A percentile compares a stretch with the other conserved stretches of the same genome.
phyloP scores from a whole-genome alignment of 2,797 vertebrate genomes.

The Iguana delicatissima region DNA sequence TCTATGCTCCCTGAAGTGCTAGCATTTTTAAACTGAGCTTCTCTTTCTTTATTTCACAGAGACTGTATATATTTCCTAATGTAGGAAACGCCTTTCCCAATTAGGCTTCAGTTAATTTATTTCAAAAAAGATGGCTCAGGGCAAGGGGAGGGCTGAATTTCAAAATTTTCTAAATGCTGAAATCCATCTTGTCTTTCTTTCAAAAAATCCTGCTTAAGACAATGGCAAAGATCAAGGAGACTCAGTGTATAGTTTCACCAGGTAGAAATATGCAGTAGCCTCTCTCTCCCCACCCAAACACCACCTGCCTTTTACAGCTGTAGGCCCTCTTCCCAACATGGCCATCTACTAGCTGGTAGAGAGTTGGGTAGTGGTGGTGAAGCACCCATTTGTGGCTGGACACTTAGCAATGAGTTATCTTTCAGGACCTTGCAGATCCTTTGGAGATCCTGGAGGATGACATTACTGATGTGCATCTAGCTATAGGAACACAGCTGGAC shows the following conservation, averaged over 20 bases:
- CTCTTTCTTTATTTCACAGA: neutral
- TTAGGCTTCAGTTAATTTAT: neutral
- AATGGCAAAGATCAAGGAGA: neutral
- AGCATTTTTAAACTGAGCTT: accelerated
- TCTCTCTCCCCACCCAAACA: neutral
- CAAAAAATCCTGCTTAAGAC: neutral
- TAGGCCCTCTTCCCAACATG: no score
- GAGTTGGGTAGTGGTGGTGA: no score
- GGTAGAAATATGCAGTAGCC: no score
- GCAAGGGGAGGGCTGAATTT: neutral
- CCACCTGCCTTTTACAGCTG: no score
- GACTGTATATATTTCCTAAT: neutral
- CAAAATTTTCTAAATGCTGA: neutral
- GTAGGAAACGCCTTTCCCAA: constrained; percentile 8
- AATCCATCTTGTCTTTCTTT: neutral
- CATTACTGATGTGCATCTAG: no score
- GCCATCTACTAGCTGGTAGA: no score
- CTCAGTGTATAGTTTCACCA: no score
- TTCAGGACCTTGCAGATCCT: no score
- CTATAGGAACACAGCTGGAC: no score
- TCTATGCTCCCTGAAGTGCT: neutral
- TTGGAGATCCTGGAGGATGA: no score
- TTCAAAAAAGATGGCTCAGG: neutral
- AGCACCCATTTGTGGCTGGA: no score
- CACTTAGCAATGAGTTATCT: no score